These are phyloP conservation scores for Epistrophe eligans DNA, from an alignment of 2,888 invertebrate genomes.

Conservation along the genomic window DNA sequence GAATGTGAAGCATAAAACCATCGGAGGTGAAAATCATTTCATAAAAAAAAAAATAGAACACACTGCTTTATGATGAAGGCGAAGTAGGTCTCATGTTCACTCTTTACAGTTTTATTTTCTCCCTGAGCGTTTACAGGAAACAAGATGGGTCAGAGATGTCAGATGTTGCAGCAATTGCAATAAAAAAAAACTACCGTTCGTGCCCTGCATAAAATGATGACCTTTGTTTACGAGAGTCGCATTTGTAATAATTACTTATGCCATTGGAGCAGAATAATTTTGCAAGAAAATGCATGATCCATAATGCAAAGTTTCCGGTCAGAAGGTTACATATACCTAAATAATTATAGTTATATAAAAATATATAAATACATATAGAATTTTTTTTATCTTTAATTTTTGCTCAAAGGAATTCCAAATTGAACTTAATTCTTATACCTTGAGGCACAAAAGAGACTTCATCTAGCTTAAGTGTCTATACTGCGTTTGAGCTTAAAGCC, in stretches of 20 bases:
- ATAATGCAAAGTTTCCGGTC: not conserved
- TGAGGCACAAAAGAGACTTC: no score
- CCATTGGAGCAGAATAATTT: not conserved
- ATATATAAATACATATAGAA: no score
- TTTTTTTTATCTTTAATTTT: no score
- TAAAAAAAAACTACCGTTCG: conserved; percentile 32
- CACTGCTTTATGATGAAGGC: conserved; percentile 55
- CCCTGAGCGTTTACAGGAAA: conserved; percentile 34
- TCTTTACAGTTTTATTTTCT: conserved; percentile 48
- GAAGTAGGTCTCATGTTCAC: conserved; percentile 57
- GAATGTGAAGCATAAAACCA: conserved; percentile 62
- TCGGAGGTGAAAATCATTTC: conserved; percentile 66
- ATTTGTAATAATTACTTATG: conserved; percentile 40
- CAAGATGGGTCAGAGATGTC: conserved; percentile 48
- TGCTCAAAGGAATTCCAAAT: no score
- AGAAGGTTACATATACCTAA: no score
- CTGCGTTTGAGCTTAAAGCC: not conserved
- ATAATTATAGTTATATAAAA: no score
- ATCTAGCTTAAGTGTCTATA: not conserved
- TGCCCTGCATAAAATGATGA: conserved; percentile 50
- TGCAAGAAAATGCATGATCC: not conserved
- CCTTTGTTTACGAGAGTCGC: conserved; percentile 43
- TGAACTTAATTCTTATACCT: no score
- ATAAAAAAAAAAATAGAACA: conserved; percentile 22
- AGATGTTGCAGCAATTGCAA: conserved; percentile 52